Base-by-base conservation (phyloP, 2,888 invertebrate species). In the Miltochrista miniata region DNA sequence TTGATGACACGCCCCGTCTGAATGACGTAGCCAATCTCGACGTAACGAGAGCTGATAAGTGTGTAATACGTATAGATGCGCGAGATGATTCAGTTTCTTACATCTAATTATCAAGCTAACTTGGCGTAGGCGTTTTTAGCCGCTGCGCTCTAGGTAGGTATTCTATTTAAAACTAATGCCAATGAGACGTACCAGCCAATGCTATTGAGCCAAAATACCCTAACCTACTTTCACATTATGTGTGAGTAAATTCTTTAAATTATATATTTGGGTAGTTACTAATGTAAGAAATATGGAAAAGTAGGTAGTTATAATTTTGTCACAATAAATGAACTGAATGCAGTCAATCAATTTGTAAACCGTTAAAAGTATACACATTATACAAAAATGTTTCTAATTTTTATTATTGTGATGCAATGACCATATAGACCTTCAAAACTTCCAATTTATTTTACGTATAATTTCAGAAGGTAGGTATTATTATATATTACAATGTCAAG, bases 121-220 rank as follows among this genome's bases (percentile, higher is more conserved):
- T 61, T 50, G 54, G 63, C 61, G 70, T 67, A 56, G 65, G 67
- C 59, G 67, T 70, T 59, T 59, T 65, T 72, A 74, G 74, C 61
- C 59, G 69, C 67, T 70, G 8, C 69, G 70, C 68, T 72, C 74
- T 70, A 74, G 72, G 61, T 70, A 74, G 72, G 61, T 63, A 69
- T 72, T 83, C 85, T 88, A 89, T 87, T 89, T 86, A 72, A 68
- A 75, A 76, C 74, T 70, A 70, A 61, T 76, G 76, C 81, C 85
- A 82, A 81, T 79, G 83, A 65, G 73, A 79, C 83, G 85, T 87
- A 88, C 88, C 87, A 87, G 85, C 78, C 76, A 72, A 72, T 70
- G 69, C 56, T 67, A 61, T 71, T 76, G 80, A 81, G 82, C 81
- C 64, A 70, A 75, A 79, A 77, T 76, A 79, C 77, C 71, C 66